These are phyloP conservation scores for Saccopteryx leptura DNA, from an alignment of 2,113 vertebrate species.

Conservation along the genomic window DNA sequence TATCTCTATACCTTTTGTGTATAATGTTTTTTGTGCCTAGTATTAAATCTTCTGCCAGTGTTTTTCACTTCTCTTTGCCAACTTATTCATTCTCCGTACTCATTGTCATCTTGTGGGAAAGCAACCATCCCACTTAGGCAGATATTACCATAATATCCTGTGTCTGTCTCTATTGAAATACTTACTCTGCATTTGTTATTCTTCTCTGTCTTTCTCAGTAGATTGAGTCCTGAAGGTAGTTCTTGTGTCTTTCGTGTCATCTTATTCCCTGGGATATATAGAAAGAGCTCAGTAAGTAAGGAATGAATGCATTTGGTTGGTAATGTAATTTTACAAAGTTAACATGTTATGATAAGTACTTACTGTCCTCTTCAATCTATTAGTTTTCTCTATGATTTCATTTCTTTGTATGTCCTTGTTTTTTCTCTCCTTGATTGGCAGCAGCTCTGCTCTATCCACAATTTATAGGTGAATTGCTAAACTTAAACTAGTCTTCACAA, in stretches of 20 bases:
- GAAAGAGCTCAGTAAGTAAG: slow-evolving; percentile 31
- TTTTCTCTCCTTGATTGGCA: slow-evolving; percentile 20
- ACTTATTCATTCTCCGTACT: not conserved
- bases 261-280: not conserved
- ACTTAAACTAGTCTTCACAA: not conserved
- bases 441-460: not conserved
- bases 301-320: slow-evolving; percentile 28
- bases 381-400: slow-evolving; percentile 16
- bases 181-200: slow-evolving; percentile 5
- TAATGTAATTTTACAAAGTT: slow-evolving; percentile 49
- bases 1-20: not conserved
- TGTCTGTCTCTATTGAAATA: not conserved
- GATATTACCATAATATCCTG: not conserved
- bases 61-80: not conserved
- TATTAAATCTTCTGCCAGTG: not conserved
- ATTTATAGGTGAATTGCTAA: slow-evolving; percentile 34
- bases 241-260: not conserved
- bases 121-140: not conserved
- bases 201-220: not conserved
- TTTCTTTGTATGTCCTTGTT: not conserved
- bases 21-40: not conserved
- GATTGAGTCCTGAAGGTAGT: slow-evolving; percentile 5
- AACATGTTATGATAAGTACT: not conserved
- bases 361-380: not conserved
- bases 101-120: not conserved